Base-by-base conservation (phyloP, 2,888 invertebrate species). In the Timema podura region DNA sequence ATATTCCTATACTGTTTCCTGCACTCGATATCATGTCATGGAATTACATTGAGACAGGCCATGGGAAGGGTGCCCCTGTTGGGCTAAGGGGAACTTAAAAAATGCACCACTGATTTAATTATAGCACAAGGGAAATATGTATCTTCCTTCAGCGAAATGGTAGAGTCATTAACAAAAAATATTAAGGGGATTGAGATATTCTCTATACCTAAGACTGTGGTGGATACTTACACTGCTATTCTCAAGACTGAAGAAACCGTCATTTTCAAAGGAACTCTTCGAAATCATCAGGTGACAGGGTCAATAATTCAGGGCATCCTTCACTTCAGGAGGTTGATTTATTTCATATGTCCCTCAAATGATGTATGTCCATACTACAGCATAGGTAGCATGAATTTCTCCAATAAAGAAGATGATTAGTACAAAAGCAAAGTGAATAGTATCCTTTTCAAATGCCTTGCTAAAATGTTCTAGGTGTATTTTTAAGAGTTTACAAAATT, bases 41-140 rank as follows among this genome's bases (percentile, higher is more conserved):
- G 54, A 54, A 54, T 13, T 54, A 54, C 54, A 54, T n/a, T 11
- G 54, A 54, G 54, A 13, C 54, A 54, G 54, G 54, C 54, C 54
- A 54, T 54, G 54, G 5, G 54, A 54, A 6, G 54, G 54, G 16
- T 11, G 3, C n/a, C n/a, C n/a, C n/a, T n/a, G n/a, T n/a, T n/a
- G n/a, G n/a, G n/a, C n/a, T n/a, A n/a, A n/a, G n/a, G n/a, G n/a
- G n/a, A n/a, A n/a, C n/a, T n/a, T n/a, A n/a, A n/a, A n/a, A n/a
- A n/a, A n/a, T n/a, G n/a, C n/a, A n/a, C n/a, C n/a, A n/a, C n/a
- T n/a, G n/a, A n/a, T n/a, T n/a, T 7, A 15, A n/a, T 54, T 54
- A 16, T 54, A 54, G 5, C 54, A 54, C 5, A 6, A 6, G 5
- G 54, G 16, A 54, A 54, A 54, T 3, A 5, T 13, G 5, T 54